A percentile compares a stretch with the other conserved stretches of the same genome.
Evolutionary conservation across 1,140 invertebrate species (phyloP).

Genomic region (Aphelenchoides besseyi): DNA sequence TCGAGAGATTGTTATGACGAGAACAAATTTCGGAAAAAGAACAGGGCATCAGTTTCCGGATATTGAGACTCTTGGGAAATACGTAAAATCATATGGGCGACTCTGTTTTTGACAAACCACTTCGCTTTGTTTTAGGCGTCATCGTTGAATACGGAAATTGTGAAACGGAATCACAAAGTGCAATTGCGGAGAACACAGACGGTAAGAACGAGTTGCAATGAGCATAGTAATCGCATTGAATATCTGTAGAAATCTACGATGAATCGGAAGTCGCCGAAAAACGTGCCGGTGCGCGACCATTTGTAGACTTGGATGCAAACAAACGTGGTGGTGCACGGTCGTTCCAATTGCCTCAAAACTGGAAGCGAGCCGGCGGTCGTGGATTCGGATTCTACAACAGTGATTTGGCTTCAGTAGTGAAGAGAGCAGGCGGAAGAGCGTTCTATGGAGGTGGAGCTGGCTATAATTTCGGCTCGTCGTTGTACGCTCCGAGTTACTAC

Average conservation of each 20-base stretch:
- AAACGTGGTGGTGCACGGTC: constrained; percentile 17
- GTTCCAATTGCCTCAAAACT: neutral
- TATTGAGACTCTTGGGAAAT: neutral
- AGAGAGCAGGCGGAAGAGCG: constrained; percentile 9
- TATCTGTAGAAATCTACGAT: neutral
- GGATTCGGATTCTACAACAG: neutral
- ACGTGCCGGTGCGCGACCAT: neutral
- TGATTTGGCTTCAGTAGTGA: neutral
- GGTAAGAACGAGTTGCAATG: neutral
- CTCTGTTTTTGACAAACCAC: neutral
- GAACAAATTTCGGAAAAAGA: neutral
- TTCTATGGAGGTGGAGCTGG: constrained; percentile 14
- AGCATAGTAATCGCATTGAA: neutral
- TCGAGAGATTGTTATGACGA: neutral
- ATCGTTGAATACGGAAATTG: neutral
- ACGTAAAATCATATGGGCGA: neutral
- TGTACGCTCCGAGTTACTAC: neutral
- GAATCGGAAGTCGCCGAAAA: neutral
- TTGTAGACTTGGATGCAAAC: constrained; percentile 5
- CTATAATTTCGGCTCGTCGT: neutral
- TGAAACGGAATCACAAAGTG: neutral
- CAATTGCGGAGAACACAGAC: neutral
- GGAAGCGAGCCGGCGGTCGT: constrained; percentile 14
- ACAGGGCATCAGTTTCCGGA: neutral
- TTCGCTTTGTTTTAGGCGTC: neutral